These are phyloP conservation scores for Mormyrus hasselquistii DNA, from an alignment of 2,797 vertebrate genomes.

Conservation along the genomic window DNA sequence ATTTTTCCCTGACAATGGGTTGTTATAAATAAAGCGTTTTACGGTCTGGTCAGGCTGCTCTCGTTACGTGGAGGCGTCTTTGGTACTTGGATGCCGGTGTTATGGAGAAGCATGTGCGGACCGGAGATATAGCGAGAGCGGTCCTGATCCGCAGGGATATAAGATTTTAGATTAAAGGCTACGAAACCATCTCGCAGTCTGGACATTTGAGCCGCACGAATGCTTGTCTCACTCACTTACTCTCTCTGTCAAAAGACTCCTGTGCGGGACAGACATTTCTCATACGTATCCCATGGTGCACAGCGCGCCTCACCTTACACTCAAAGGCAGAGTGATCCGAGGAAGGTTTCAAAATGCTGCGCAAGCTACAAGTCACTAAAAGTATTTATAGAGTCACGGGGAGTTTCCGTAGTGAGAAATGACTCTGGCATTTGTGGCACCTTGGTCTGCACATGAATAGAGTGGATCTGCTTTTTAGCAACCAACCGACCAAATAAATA, in stretches of 20 bases:
- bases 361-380: not conserved
- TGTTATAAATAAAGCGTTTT: not conserved
- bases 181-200: not conserved
- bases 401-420: not conserved
- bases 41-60: not conserved
- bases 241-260: conserved; percentile 13
- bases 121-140: not conserved
- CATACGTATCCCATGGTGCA: conserved; percentile 4
- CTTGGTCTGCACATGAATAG: not conserved
- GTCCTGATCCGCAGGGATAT: not conserved
- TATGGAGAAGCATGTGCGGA: not conserved
- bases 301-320: not conserved
- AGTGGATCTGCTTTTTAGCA: not conserved
- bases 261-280: not conserved
- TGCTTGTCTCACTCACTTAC: conserved; percentile 9
- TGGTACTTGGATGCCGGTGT: not conserved
- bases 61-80: not conserved
- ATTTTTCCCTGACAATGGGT: not conserved
- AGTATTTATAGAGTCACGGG: not conserved
- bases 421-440: not conserved
- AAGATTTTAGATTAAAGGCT: conserved; percentile 1
- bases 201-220: conserved; percentile 21
- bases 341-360: not conserved
- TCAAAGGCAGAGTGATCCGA: not conserved
- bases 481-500: not conserved